Conservation (phyloP, 2,797 vertebrate genomes). For the Clarias fuscus region DNA sequence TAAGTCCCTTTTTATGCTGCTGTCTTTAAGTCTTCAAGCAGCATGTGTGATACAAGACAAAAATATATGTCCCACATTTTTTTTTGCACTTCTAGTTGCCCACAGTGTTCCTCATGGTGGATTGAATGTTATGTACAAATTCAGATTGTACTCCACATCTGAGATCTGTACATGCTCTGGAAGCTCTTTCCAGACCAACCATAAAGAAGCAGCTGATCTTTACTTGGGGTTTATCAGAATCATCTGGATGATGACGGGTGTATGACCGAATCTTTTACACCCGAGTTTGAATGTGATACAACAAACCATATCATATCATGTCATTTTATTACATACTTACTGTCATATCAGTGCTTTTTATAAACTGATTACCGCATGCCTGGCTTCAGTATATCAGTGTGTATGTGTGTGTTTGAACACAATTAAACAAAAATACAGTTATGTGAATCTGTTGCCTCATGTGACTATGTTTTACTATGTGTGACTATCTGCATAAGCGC, state of each 20-base stretch:
- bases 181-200: neutral
- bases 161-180: neutral
- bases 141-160: neutral
- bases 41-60: neutral
- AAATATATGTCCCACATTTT: neutral
- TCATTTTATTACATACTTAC: neutral
- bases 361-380: neutral
- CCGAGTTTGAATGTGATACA: neutral
- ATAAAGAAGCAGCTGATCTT: neutral
- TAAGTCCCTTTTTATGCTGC: neutral
- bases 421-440: neutral
- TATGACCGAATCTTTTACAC: neutral
- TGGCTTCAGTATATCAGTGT: neutral
- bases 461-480: neutral
- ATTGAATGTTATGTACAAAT: neutral
- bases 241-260: neutral
- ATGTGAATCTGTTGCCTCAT: neutral
- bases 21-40: neutral
- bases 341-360: neutral
- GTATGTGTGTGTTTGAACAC: neutral
- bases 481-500: neutral
- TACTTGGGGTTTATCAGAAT: neutral
- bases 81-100: neutral
- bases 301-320: neutral
- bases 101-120: neutral